These are phyloP conservation scores for Sycophila texana DNA, from an alignment of 2,888 invertebrate genomes.

Conservation along the genomic window DNA sequence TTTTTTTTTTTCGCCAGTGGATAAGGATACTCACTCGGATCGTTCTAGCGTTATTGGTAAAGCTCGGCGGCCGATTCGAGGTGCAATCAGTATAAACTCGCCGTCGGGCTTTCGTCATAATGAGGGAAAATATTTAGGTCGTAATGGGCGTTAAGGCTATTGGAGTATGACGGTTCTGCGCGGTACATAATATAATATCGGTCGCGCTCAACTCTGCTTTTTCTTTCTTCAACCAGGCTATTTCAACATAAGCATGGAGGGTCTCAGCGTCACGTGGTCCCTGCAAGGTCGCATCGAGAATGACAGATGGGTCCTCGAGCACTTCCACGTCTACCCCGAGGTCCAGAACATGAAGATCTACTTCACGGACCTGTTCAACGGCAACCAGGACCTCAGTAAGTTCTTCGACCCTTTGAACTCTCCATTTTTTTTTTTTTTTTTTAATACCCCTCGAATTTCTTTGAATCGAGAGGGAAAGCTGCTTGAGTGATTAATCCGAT, in stretches of 20 bases:
- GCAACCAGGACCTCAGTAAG: slow-evolving; percentile 82
- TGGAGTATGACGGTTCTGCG: slow-evolving; percentile 44
- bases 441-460: too few species aligned
- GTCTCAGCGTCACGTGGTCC: slow-evolving; percentile 64
- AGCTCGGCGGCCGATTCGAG: too few species aligned
- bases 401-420: slow-evolving; percentile 60
- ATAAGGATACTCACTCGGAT: too few species aligned
- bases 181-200: slow-evolving; percentile 24
- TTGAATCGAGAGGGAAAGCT: too few species aligned
- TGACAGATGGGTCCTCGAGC: slow-evolving; percentile 72
- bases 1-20: background rate
- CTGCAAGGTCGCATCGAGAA: slow-evolving; percentile 67
- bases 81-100: background rate
- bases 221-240: slow-evolving; percentile 61
- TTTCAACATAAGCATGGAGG: slow-evolving; percentile 70
- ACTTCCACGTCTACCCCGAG: slow-evolving; percentile 81
- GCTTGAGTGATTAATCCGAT: too few species aligned
- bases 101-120: slow-evolving; percentile 39
- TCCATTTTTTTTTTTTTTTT: too few species aligned
- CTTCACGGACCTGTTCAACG: slow-evolving; percentile 79
- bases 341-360: slow-evolving; percentile 80
- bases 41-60: too few species aligned
- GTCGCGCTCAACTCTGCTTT: background rate
- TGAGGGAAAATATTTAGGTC: slow-evolving; percentile 52
- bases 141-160: slow-evolving; percentile 43